Conservation (phyloP, 2,797 vertebrate genomes). For the Intellagama lesueurii region DNA sequence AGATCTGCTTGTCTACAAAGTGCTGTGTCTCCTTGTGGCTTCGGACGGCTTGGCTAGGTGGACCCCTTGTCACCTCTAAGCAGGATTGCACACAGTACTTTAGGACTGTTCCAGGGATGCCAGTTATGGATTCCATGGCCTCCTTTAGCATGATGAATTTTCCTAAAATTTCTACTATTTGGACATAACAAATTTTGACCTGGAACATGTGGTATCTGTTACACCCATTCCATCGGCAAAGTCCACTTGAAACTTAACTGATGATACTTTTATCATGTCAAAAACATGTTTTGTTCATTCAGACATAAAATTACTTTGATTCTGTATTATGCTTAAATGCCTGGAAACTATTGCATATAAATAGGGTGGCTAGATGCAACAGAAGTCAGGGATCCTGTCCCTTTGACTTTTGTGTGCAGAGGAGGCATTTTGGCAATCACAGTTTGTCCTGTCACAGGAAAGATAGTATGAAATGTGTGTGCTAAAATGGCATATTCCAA, state of each 20-base stretch:
- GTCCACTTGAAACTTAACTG: background rate
- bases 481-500: background rate
- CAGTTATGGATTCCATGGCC: background rate
- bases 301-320: background rate
- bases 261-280: background rate
- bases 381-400: background rate
- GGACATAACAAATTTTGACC: background rate
- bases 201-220: background rate
- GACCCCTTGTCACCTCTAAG: background rate
- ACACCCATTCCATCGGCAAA: background rate
- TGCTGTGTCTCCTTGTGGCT: background rate
- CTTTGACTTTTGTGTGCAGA: background rate
- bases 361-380: background rate
- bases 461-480: background rate
- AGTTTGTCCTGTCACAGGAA: background rate
- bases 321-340: background rate
- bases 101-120: background rate
- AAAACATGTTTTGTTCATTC: background rate
- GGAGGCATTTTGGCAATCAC: background rate
- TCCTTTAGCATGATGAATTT: background rate
- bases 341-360: background rate
- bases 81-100: background rate
- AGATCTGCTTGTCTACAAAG: background rate
- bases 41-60: background rate
- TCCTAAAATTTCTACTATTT: background rate